Evolutionary conservation across 30 jellyfish, hydroid and myxozoan species (phyloP), one percentile per base, ranked within the genome.

Genomic region (Catostylus mosaicus): DNA sequence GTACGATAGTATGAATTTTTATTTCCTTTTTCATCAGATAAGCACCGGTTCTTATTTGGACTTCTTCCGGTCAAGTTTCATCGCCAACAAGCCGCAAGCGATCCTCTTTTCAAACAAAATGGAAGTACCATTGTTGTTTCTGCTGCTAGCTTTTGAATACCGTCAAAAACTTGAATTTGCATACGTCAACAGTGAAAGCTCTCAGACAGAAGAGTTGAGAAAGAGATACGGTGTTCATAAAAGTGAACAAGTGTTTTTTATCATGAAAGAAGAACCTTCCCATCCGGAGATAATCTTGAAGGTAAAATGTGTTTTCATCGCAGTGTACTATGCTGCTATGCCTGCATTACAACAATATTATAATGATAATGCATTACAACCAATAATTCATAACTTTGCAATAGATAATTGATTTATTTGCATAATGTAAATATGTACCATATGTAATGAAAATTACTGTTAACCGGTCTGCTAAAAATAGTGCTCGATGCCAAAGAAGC

Each of bases 191-290:
- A 71, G 67, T 14, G 76, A 86, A 12, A 70, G 62, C 31, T 31
- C 45, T 0, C 61, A 26, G 11, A 61, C 88, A 0, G 61, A 35
- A 9, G 37, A 66, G 29, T 37, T 91, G 71, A 80, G 90, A 56
- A 88, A 85, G 69, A 72, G 76, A 70, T 91, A 78, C 67, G 86
- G 82, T 24, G 80, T 91, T 7, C 68, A 73, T 37, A 32, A 40
- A 2, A 43, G 74, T 2, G 96, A 91, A 35, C 95, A 96, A 18
- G 72, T 89, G 48, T 84, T 91, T 47, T 73, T 91, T 64, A 57
- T 91, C 43, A 40, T 84, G 36, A 91, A 91, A 48, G 98, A 91
- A 68, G 98, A 91, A 32, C 98, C 98, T 1, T 91, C 98, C 0
- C 34, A 32, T 36, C 98, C 98, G 11, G 96, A 85, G 22, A 88